Evolutionary conservation across 2,113 vertebrate genomes (phyloP).

Genomic region (Axis porcinus): DNA sequence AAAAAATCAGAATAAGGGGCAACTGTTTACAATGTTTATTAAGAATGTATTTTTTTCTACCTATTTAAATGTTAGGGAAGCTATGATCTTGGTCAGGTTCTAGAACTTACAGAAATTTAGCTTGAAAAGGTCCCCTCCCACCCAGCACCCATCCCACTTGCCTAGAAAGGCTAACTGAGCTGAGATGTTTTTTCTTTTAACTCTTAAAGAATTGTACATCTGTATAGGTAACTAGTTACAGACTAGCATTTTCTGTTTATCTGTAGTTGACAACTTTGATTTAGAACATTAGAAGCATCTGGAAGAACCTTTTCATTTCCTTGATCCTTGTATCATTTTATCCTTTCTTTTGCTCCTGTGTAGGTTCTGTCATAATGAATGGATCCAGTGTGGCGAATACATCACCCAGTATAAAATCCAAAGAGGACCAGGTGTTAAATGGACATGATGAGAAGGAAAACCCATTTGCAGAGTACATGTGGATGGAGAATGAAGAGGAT

Average conservation of each 20-base stretch:
- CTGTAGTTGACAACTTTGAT: conserved; percentile 8
- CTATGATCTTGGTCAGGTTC: neutral
- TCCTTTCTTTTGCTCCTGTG: neutral
- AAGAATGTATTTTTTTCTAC: neutral
- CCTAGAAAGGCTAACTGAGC: neutral
- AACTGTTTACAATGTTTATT: neutral
- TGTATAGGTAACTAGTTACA: neutral
- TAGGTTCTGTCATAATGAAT: conserved; percentile 92
- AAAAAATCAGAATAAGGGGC: conserved; percentile 1
- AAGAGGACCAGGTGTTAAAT: conserved; percentile 89
- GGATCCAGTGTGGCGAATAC: conserved; percentile 89
- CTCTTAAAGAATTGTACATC: neutral
- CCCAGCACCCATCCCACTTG: neutral
- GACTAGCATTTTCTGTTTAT: neutral
- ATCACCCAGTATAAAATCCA: conserved; percentile 80
- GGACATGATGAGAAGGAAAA: conserved; percentile 89
- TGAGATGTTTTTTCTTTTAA: neutral
- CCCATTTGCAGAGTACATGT: conserved; percentile 98
- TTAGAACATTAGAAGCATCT: neutral
- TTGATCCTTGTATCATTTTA: neutral
- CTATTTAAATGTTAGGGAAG: neutral
- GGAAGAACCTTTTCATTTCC: neutral
- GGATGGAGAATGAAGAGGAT: conserved; percentile 99
- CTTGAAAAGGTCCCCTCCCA: neutral
- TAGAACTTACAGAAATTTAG: neutral